Percentiles rank a stretch among this genome's conserved stretches.
These are phyloP conservation scores for Cichlasoma orientale DNA, from an alignment of 2,797 vertebrate genomes.

Conservation along the genomic window DNA sequence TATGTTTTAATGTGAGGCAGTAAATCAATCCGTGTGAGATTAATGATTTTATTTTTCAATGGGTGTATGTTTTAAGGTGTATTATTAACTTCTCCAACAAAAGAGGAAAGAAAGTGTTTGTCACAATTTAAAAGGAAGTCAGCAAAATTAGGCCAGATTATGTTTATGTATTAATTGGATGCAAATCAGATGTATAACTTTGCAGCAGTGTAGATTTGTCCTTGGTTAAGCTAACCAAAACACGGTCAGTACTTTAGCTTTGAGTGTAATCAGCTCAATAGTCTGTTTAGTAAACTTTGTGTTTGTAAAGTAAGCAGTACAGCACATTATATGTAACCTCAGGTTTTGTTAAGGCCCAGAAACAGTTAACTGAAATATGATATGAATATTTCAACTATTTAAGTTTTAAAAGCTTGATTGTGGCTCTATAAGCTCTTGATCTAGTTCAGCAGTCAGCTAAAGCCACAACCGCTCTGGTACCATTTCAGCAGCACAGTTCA, in stretches of 20 bases:
- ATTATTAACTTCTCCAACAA: background rate
- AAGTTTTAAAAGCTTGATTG: background rate
- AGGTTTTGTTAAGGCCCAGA: background rate
- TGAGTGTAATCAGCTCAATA: background rate
- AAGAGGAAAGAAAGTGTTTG: background rate
- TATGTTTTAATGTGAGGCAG: background rate
- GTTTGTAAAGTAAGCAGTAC: background rate
- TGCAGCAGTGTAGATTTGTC: background rate
- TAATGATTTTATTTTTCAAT: background rate
- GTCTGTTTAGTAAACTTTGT: constrained; percentile 3
- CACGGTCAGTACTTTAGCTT: background rate
- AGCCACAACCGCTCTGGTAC: constrained; percentile 45
- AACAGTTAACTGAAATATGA: background rate
- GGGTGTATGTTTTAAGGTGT: background rate
- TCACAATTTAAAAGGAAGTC: constrained; percentile 10
- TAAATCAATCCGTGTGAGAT: background rate
- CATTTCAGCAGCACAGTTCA: constrained; percentile 47
- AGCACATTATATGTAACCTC: background rate
- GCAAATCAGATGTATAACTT: background rate
- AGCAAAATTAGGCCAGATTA: background rate
- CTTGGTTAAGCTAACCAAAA: background rate
- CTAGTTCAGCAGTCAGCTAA: constrained; percentile 15
- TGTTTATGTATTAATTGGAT: background rate
- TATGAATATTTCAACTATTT: background rate
- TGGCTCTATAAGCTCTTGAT: constrained; percentile 24